A percentile compares a stretch with the other conserved stretches of the same genome.
These are phyloP conservation scores for Ochotona princeps DNA, from an alignment of 2,113 vertebrate species.

Conservation along the genomic window DNA sequence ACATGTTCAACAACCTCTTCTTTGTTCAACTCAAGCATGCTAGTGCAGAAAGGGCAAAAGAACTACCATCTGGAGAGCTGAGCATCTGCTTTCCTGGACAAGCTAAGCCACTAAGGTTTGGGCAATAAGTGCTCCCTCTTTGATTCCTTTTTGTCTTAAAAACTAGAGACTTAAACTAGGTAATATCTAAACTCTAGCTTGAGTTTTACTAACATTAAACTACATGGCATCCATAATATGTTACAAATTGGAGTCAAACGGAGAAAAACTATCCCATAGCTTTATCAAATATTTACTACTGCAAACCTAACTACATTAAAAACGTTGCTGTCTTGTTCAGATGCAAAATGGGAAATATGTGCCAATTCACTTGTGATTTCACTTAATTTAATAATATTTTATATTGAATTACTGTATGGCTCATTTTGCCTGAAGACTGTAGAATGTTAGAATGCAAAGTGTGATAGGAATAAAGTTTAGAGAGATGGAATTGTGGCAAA, in stretches of 20 bases:
- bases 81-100: not conserved
- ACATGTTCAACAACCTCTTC: not conserved
- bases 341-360: not conserved
- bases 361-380: not conserved
- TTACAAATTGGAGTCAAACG: constrained; percentile 20
- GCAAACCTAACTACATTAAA: not conserved
- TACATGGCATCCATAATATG: not conserved
- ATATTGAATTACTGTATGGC: not conserved
- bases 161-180: not conserved
- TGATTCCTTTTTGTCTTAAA: not conserved
- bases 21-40: not conserved
- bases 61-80: not conserved
- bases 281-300: not conserved
- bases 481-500: too few relatives aligned
- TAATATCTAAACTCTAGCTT: not conserved
- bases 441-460: not conserved
- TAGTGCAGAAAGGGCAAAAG: not conserved
- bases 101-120: not conserved
- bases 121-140: not conserved
- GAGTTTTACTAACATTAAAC: not conserved
- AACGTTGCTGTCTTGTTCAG: not conserved
- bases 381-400: not conserved
- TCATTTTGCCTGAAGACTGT: not conserved
- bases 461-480: not conserved
- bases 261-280: not conserved